Conservation (phyloP, 2,797 vertebrate genomes). For the Oreortyx pictus region DNA sequence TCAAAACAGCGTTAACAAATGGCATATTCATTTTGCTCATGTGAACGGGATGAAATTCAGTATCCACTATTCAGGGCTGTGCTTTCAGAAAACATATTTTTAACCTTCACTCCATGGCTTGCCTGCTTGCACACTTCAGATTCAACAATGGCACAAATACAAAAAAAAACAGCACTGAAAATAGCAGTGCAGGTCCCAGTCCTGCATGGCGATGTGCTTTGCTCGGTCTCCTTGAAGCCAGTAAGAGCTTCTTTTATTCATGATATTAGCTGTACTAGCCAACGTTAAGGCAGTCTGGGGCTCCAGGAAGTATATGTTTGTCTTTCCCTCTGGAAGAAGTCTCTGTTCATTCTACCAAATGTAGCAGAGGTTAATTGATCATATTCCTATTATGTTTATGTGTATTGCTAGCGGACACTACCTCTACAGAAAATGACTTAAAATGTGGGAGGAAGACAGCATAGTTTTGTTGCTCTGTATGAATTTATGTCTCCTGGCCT, state of each 20-base stretch:
- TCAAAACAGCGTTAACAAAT: not conserved
- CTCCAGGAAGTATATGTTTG: not conserved
- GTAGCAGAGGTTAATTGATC: not conserved
- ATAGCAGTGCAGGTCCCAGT: not conserved
- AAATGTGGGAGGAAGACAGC: not conserved
- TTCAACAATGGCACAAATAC: not conserved
- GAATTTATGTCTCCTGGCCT: not conserved
- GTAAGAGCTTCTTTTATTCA: not conserved
- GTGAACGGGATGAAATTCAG: not conserved
- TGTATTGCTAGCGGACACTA: not conserved
- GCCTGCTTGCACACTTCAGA: not conserved
- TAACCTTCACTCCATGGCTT: slow-evolving; percentile 11
- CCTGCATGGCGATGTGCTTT: not conserved
- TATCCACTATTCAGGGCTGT: not conserved
- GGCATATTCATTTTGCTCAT: slow-evolving; percentile 1
- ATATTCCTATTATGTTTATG: not conserved
- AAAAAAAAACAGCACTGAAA: slow-evolving; percentile 16
- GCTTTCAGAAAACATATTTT: slow-evolving; percentile 24
- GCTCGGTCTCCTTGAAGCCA: not conserved
- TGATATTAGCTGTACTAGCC: not conserved
- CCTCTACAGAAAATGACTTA: not conserved
- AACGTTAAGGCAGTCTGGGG: not conserved
- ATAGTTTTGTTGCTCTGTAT: not conserved
- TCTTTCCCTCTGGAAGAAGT: not conserved
- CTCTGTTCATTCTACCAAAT: not conserved